Percentiles rank a stretch among this genome's conserved stretches.
Conservation (phyloP, 2,888 invertebrate species). For the Limnephilus rhombicus region DNA sequence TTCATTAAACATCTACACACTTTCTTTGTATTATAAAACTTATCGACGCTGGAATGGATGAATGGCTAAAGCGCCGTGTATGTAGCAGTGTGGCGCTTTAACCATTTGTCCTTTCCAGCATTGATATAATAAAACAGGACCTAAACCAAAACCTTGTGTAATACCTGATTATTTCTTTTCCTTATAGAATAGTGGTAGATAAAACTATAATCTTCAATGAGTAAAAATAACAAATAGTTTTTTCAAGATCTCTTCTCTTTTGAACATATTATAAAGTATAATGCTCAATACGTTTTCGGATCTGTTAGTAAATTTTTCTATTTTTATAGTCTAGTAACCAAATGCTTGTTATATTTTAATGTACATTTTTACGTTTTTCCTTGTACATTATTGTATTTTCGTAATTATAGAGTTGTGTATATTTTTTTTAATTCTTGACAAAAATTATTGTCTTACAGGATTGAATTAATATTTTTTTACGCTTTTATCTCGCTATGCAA, state of each 20-base stretch:
- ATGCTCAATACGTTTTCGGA: slow-evolving; percentile 27
- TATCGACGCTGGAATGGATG: no score
- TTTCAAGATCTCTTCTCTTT: background rate
- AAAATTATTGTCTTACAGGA: background rate
- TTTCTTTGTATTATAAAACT: background rate
- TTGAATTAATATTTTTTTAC: slow-evolving; percentile 1
- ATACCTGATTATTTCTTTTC: background rate
- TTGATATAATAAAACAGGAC: background rate
- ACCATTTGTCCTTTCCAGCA: no score
- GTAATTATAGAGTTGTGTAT: slow-evolving; percentile 14
- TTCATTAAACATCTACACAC: background rate
- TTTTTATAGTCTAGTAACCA: slow-evolving; percentile 39
- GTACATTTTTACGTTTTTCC: slow-evolving; percentile 23
- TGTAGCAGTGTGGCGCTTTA: no score
- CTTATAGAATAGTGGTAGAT: background rate
- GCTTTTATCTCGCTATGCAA: background rate
- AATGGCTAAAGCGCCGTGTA: no score
- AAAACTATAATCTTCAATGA: background rate
- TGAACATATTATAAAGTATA: slow-evolving; percentile 9
- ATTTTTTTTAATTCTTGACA: slow-evolving; percentile 22
- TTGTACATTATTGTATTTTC: slow-evolving; percentile 28
- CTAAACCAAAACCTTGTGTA: slow-evolving; percentile 1
- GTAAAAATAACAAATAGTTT: background rate
- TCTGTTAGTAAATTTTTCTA: slow-evolving; percentile 19
- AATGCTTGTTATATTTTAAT: slow-evolving; percentile 25